These are phyloP conservation scores for Rousettus madagascariensis DNA, from an alignment of 2,797 vertebrate species.

Conservation along the genomic window DNA sequence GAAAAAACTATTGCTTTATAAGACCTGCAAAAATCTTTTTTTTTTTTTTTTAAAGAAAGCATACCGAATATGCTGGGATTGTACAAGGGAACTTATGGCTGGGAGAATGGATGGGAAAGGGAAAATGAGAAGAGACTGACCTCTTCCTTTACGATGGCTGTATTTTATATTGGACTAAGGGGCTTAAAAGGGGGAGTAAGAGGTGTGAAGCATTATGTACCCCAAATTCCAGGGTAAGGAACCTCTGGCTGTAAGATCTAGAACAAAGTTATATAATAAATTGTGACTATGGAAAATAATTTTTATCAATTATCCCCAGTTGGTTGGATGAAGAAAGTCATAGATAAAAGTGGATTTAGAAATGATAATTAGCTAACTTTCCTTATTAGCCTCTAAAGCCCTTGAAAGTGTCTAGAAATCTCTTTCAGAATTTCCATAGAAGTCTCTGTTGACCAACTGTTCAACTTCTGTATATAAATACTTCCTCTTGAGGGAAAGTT, in stretches of 20 bases:
- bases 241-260: background rate
- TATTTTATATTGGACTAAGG: background rate
- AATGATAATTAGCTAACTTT: background rate
- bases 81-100: background rate
- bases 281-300: background rate
- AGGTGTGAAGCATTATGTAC: background rate
- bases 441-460: background rate
- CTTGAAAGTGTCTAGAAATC: background rate
- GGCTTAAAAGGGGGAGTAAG: background rate
- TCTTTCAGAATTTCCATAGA: constrained; percentile 2
- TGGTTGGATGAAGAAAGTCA: background rate
- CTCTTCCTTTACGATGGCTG: background rate
- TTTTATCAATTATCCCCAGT: background rate
- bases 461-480: background rate
- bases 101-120: background rate
- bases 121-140: background rate
- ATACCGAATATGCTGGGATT: background rate
- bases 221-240: background rate
- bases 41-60: constrained; percentile 22
- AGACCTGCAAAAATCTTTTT: background rate
- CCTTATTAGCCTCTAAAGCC: background rate
- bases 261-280: background rate
- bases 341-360: constrained; percentile 39
- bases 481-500: background rate
- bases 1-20: background rate